Evolutionary conservation across 2,113 vertebrate species (phyloP).

Genomic region (Platysternon megacephalum): DNA sequence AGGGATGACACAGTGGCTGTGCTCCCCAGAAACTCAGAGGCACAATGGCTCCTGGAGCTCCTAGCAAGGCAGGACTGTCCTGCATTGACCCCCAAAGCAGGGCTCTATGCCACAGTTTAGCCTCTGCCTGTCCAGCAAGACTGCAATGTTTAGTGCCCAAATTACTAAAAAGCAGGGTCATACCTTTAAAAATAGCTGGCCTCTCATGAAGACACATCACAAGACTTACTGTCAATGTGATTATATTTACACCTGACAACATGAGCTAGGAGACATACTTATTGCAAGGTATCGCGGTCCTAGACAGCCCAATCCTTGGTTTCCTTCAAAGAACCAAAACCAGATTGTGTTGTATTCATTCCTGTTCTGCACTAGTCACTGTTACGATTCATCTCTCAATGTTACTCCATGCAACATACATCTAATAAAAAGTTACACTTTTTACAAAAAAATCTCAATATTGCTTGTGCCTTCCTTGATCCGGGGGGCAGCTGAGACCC

Average conservation of each 20-base stretch:
- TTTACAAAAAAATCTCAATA: slow-evolving; percentile 20
- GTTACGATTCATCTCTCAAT: slow-evolving; percentile 35
- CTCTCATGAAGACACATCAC: slow-evolving; percentile 17
- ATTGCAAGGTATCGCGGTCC: slow-evolving; percentile 28
- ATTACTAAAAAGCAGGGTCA: slow-evolving; percentile 30
- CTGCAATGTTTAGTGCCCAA: neutral
- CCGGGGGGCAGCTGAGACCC: neutral
- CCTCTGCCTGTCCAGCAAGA: neutral
- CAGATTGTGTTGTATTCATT: neutral
- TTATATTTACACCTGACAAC: slow-evolving; percentile 56
- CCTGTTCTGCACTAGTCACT: slow-evolving; percentile 37
- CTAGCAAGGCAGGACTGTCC: neutral
- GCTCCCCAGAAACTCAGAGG: neutral
- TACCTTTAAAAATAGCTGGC: slow-evolving; percentile 52
- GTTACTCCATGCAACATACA: slow-evolving; percentile 19
- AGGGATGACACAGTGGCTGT: neutral
- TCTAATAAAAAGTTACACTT: slow-evolving; percentile 32
- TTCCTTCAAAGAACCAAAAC: slow-evolving; percentile 37
- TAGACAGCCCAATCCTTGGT: slow-evolving; percentile 62
- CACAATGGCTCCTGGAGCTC: neutral
- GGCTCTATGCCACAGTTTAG: neutral
- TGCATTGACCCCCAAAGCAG: neutral
- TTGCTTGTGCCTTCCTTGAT: neutral
- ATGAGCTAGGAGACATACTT: slow-evolving; percentile 37
- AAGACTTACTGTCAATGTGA: slow-evolving; percentile 15